These are phyloP conservation scores for Noctua janthe DNA, from an alignment of 2,888 invertebrate genomes.

Conservation along the genomic window DNA sequence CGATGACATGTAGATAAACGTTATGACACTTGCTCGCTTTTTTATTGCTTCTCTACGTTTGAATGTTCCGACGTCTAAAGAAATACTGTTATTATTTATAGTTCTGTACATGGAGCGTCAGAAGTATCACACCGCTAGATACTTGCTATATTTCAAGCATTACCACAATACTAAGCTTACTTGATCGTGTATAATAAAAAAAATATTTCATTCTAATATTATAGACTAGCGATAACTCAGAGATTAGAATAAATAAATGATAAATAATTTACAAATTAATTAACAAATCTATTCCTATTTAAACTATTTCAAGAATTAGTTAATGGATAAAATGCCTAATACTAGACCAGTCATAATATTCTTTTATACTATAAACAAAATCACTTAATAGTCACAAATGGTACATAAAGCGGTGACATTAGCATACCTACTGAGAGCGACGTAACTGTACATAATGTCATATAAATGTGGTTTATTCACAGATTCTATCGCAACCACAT, in stretches of 20 bases:
- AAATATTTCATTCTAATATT: background rate
- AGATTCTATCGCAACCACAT: conserved; percentile 74
- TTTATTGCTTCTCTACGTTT: conserved; percentile 46
- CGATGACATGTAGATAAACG: conserved; percentile 61
- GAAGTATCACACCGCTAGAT: background rate
- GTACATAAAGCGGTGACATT: conserved; percentile 66
- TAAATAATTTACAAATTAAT: background rate
- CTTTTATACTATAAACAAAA: conserved; percentile 29
- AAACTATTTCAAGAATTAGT: conserved; percentile 8
- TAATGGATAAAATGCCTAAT: conserved; percentile 19
- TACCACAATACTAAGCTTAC: background rate
- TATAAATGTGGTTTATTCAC: conserved; percentile 74
- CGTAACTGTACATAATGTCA: conserved; percentile 77
- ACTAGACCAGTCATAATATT: background rate
- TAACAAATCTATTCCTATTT: background rate
- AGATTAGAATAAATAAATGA: conserved; percentile 8
- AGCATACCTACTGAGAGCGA: conserved; percentile 68
- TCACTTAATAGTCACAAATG: conserved; percentile 55
- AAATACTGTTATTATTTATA: conserved; percentile 22
- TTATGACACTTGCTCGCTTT: conserved; percentile 59
- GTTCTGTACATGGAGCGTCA: background rate
- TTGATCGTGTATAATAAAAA: background rate
- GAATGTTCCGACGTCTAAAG: conserved; percentile 30
- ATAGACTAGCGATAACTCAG: too few species aligned
- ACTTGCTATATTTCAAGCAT: background rate